A percentile compares a stretch with the other conserved stretches of the same genome.
These are phyloP conservation scores for Zosterops hypoxanthus DNA, from an alignment of 2,113 vertebrate genomes.

Conservation along the genomic window DNA sequence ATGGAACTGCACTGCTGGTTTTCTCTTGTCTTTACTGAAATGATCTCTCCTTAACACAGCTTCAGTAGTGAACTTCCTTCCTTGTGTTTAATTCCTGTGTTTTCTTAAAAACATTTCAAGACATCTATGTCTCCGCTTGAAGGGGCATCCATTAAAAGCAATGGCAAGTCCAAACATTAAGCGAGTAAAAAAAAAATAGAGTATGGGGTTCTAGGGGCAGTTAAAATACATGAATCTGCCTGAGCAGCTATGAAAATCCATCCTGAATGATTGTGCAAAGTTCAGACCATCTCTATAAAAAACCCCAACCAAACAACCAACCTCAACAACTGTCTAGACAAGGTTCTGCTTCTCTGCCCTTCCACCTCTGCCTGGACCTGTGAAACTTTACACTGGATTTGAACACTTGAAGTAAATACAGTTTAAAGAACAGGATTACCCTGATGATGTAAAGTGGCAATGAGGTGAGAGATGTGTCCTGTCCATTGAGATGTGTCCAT, in stretches of 20 bases:
- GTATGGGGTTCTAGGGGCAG: background rate
- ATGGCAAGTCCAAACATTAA: background rate
- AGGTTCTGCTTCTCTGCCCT: background rate
- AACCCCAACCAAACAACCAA: background rate
- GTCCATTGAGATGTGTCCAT: too few relatives aligned
- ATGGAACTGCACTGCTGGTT: background rate
- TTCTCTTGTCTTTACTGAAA: background rate
- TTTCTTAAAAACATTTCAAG: background rate
- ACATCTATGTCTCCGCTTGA: background rate
- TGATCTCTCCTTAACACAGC: fast-evolving
- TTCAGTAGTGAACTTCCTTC: background rate
- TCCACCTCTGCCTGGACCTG: background rate
- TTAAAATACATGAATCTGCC: background rate
- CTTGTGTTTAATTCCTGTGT: background rate
- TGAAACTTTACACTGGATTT: background rate
- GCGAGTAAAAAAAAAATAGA: background rate
- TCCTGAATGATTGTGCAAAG: background rate
- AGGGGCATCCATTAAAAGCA: background rate
- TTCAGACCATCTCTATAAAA: background rate
- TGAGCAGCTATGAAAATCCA: background rate
- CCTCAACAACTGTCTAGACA: background rate
- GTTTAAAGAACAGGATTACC: background rate
- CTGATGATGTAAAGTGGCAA: background rate
- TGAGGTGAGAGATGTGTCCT: background rate
- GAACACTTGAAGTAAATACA: background rate